Evolutionary conservation across 2,797 vertebrate species (phyloP), one percentile per base, ranked within the genome.

Genomic region (Peromyscus nudipes): DNA sequence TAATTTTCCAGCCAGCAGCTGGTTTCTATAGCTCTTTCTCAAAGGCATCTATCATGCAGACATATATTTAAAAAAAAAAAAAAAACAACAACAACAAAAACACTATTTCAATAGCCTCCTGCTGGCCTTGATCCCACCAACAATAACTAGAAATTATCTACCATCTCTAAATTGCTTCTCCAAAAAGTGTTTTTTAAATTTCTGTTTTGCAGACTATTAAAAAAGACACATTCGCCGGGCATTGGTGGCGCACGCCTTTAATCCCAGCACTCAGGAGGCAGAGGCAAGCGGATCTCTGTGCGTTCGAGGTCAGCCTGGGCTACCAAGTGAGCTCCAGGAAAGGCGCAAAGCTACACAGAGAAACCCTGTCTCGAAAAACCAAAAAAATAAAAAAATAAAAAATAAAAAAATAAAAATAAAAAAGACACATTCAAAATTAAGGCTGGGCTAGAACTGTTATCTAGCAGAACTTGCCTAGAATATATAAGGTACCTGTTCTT

Each of bases 361-460:
- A n/a, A n/a, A n/a, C n/a, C n/a, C n/a, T n/a, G n/a, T n/a, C n/a
- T n/a, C n/a, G n/a, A n/a, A n/a, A n/a, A n/a, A n/a, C n/a, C n/a
- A n/a, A n/a, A n/a, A n/a, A n/a, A n/a, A n/a, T n/a, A n/a, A n/a
- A n/a, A n/a, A n/a, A n/a, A n/a, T n/a, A n/a, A n/a, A n/a, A n/a
- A n/a, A n/a, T n/a, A n/a, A n/a, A n/a, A n/a, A n/a, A n/a, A n/a
- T n/a, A n/a, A n/a, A n/a, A n/a, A n/a, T n/a, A n/a, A n/a, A n/a
- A n/a, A n/a, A n/a, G n/a, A n/a, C n/a, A n/a, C n/a, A n/a, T n/a
- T 90, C 64, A 95, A 95, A 97, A 95, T 62, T 40, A 95, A 43
- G 21, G 67, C 25, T 46, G 55, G n/a, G 16, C 8, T 57, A 3
- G 49, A n/a, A 65, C 37, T 60, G 25, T 60, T 12, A 43, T 65